Evolutionary conservation across 2,113 vertebrate species (phyloP), one percentile per base, ranked within the genome.

Genomic region (Pygoscelis antarcticus): DNA sequence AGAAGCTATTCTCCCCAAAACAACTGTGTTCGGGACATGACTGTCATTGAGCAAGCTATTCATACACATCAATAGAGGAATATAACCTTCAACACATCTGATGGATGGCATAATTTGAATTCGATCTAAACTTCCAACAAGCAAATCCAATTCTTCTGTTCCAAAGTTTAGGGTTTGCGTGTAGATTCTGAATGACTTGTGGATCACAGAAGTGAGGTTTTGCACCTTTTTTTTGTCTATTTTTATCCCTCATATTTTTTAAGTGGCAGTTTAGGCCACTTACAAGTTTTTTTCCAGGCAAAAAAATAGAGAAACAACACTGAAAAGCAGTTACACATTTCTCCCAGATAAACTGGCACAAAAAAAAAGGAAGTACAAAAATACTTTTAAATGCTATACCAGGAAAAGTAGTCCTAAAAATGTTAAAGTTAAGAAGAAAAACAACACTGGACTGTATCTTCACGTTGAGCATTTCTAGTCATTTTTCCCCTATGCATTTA

Each of bases 291-390:
- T 79, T 72, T 34, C 8, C 6, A 20, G 3, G 13, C 0, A 69
- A 34, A 83, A n/a, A 23, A 16, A 29, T 0, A 71, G 3, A 68
- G 8, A 40, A 66, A 34, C 0, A 1, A 3, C 25, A 38, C 18
- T 40, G 4, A 68, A 66, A 46, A 36, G 46, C 10, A 25, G 6
- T 32, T 64, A 30, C 3, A 36, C 3, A 4, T 69, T 77, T 47
- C 17, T 61, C 19, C 13, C 17, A 77, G 10, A 36, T 16, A 64
- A 68, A 1, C 2, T 16, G 4, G 6, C 3, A 61, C 7, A 2
- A 16, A 52, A 13, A 4, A n/a, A 25, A 4, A 42, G 4, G 1
- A 40, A 49, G 3, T 20, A 51, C 8, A 52, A 32, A 60, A 22
- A 22, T 7, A 60, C 7, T 52, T 69, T 32, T 87, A 71, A 4